A percentile compares a stretch with the other conserved stretches of the same genome.
Conservation (phyloP, 92 coral and sea anemone species). For the Zoanthus solanderi region DNA sequence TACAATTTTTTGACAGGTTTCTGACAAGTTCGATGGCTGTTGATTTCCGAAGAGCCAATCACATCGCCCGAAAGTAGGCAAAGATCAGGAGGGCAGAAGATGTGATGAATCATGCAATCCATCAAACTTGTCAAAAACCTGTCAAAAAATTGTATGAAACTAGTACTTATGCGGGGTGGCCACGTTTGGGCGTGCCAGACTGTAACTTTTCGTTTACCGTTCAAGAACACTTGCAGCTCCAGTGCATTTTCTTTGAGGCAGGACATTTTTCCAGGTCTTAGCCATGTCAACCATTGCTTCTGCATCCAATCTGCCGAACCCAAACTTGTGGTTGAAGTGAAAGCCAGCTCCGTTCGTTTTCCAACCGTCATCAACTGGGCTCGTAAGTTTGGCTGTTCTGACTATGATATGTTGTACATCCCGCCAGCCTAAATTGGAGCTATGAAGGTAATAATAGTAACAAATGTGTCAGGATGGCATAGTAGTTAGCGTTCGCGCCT, state of each 20-base stretch:
- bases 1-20: too few relatives aligned
- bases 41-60: too few relatives aligned
- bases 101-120: too few relatives aligned
- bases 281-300: conserved; percentile 92
- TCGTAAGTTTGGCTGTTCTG: conserved; percentile 90
- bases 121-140: too few relatives aligned
- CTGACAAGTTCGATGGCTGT: too few relatives aligned
- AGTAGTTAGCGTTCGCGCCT: too few relatives aligned
- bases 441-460: conserved; percentile 11
- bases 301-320: conserved; percentile 96
- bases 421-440: conserved; percentile 90
- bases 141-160: too few relatives aligned
- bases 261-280: conserved; percentile 74
- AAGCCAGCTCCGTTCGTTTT: conserved; percentile 92
- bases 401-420: conserved; percentile 95
- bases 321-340: conserved; percentile 98
- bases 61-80: too few relatives aligned
- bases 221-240: conserved; percentile 89
- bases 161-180: too few relatives aligned
- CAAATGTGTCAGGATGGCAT: too few relatives aligned
- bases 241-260: conserved; percentile 78
- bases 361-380: conserved; percentile 99
- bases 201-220: conserved; percentile 57
- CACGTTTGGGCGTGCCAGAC: too few relatives aligned
- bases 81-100: too few relatives aligned